phyloP scores from a whole-genome alignment of 2,888 invertebrate genomes.

The Cephus pulcher region DNA sequence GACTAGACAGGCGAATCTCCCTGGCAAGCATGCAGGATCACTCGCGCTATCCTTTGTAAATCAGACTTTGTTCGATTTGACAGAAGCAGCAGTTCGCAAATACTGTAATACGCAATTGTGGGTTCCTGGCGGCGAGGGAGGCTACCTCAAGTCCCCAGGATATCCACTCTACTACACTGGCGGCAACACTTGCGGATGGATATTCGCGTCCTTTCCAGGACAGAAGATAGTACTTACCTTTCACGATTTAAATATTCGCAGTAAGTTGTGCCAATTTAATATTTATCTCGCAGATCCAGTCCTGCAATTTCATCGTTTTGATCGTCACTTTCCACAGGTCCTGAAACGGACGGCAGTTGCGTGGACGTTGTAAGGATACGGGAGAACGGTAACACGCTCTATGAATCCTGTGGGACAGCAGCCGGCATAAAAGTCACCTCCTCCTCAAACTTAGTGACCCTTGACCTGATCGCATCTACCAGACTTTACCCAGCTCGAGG shows the following conservation, averaged over 20 bases:
- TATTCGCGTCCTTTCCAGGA: conserved; percentile 72
- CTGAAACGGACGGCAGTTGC: conserved; percentile 57
- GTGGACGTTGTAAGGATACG: conserved; percentile 58
- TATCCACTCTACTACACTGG: conserved; percentile 82
- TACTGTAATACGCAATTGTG: conserved; percentile 68
- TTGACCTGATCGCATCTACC: conserved; percentile 55
- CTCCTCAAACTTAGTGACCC: conserved; percentile 54
- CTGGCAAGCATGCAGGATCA: background rate
- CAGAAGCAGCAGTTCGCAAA: conserved; percentile 66
- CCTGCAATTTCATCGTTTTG: background rate
- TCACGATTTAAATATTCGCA: conserved; percentile 78
- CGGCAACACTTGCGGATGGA: conserved; percentile 76
- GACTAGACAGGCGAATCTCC: background rate
- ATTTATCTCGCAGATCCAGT: background rate
- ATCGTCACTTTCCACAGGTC: conserved; percentile 36
- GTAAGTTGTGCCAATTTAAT: conserved; percentile 66
- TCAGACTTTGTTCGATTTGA: conserved; percentile 36
- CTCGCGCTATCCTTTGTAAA: background rate
- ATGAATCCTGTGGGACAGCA: conserved; percentile 58
- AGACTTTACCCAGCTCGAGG: conserved; percentile 56
- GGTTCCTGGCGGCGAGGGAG: conserved; percentile 58
- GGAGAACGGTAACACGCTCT: conserved; percentile 55
- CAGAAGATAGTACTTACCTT: conserved; percentile 76
- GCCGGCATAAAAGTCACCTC: conserved; percentile 58
- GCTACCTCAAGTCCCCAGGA: conserved; percentile 71